Evolutionary conservation across 2,797 vertebrate species (phyloP), one percentile per base, ranked within the genome.

Genomic region (Diplodus sargus): DNA sequence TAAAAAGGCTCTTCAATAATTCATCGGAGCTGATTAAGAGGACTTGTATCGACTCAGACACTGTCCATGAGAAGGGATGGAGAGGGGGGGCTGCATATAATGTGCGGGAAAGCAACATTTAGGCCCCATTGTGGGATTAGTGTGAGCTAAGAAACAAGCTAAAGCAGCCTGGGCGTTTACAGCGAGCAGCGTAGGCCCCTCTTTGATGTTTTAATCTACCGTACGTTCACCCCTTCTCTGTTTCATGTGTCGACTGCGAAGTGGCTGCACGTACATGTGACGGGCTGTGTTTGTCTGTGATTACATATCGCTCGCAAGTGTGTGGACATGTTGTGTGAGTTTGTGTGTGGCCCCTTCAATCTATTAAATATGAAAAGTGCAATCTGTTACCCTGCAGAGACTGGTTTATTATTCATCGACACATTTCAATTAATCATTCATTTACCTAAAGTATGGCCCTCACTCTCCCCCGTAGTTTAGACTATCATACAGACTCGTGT

Each of bases 361-460:
- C 79, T 90, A 94, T 95, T 90, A 94, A 94, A 95, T 86, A 95
- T 94, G 90, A 89, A 95, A 87, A 87, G 84, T 83, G 88, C 93
- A 94, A 95, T 95, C 94, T 95, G 94, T 93, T 90, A 76, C 91
- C 90, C 93, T 18, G 76, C 89, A 91, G 91, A 93, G 82, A 84
- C 53, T 75, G 72, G 18, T 94, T 90, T 87, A 95, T 94, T 93
- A 95, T 94, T 95, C 90, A 94, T 91, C 23, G 56, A 78, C 90
- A 93, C 88, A 85, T 92, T 93, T 88, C 81, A 92, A 90, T 94
- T 78, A 92, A 93, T 93, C 77, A 93, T 94, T 91, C 76, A 93
- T 92, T 93, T 82, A 92, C 87, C 86, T 90, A 91, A 92, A 91
- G 79, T 87, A 74, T 89, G 89, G 78, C 79, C 83, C 82, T 30